Conservation (phyloP, 2,113 vertebrate genomes). For the Rhodinocichla rosea region DNA sequence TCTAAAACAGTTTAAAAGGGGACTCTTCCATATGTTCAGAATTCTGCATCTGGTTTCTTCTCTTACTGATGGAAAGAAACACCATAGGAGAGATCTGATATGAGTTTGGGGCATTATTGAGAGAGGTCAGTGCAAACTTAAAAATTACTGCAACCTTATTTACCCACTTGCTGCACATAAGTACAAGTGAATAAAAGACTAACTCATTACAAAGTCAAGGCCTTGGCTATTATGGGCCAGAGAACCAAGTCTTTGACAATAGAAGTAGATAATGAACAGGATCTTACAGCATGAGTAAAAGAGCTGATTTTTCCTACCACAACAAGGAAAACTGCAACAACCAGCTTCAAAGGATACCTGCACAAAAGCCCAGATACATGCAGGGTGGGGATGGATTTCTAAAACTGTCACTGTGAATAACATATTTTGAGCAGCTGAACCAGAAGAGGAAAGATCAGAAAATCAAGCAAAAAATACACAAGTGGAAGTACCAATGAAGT, state of each 20-base stretch:
- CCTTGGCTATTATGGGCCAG: background rate
- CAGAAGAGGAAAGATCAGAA: background rate
- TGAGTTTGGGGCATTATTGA: background rate
- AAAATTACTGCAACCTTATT: background rate
- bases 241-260: background rate
- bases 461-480: background rate
- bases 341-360: background rate
- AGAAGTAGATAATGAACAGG: background rate
- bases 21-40: background rate
- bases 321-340: background rate
- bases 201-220: background rate
- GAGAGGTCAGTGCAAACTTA: background rate
- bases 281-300: background rate
- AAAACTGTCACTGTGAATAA: background rate
- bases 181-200: background rate
- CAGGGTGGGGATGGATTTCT: background rate
- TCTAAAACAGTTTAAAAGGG: background rate
- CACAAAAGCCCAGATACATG: accelerated
- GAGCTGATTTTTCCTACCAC: background rate
- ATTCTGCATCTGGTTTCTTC: background rate
- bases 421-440: background rate
- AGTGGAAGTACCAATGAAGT: background rate
- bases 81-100: background rate
- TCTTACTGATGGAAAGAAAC: background rate
- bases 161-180: background rate